Conservation (phyloP, 2,888 invertebrate genomes). For the Coleophora deauratella region DNA sequence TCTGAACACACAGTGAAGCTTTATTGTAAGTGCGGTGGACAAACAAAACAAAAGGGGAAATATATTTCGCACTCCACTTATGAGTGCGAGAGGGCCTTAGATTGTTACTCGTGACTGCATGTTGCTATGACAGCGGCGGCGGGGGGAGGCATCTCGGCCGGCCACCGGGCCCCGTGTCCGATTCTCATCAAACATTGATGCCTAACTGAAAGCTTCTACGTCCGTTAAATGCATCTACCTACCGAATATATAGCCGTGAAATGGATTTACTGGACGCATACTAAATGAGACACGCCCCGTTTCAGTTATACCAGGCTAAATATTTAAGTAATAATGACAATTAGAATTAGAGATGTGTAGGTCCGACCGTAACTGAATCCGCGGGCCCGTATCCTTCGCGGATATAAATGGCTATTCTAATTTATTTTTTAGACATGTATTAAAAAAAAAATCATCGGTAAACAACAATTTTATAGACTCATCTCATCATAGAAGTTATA, state of each 20-base stretch:
- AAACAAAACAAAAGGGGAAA: not conserved
- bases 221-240: slow-evolving; percentile 21
- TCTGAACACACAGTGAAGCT: too few species aligned
- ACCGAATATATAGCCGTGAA: slow-evolving; percentile 21
- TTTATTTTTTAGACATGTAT: not conserved
- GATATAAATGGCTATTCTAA: too few species aligned
- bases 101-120: slow-evolving; percentile 1
- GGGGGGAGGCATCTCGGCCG: slow-evolving; percentile 20
- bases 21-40: too few species aligned
- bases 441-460: too few species aligned
- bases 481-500: too few species aligned
- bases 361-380: too few species aligned
- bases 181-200: slow-evolving; percentile 67
- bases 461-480: too few species aligned
- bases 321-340: slow-evolving; percentile 19
- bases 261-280: slow-evolving; percentile 42
- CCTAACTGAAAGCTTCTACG: slow-evolving; percentile 45
- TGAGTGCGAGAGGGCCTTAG: not conserved
- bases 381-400: too few species aligned
- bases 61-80: too few species aligned
- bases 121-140: slow-evolving; percentile 16
- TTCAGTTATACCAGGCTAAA: slow-evolving; percentile 21
- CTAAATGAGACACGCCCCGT: slow-evolving; percentile 32
- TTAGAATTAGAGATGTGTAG: too few species aligned
- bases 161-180: slow-evolving; percentile 34